Evolutionary conservation across 2,888 invertebrate species (phyloP).

Genomic region (Creontiades dilutus): DNA sequence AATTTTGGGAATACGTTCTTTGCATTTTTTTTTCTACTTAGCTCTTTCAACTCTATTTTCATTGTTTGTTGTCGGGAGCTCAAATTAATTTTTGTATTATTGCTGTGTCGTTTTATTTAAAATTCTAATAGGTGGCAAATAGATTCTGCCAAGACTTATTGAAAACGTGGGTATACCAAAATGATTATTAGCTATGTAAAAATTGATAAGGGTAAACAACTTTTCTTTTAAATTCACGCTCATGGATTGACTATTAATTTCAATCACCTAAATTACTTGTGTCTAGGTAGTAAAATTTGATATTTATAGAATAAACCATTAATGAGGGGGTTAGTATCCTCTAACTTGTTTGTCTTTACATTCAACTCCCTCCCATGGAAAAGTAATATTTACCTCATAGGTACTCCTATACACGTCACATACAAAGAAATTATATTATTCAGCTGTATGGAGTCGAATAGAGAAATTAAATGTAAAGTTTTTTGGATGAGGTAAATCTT

Average conservation of each 20-base stretch:
- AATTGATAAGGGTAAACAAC: constrained; percentile 22
- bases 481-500: too few relatives aligned
- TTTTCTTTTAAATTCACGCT: neutral
- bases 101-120: neutral
- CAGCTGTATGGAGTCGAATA: too few relatives aligned
- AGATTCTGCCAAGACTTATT: constrained; percentile 10
- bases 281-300: too few relatives aligned
- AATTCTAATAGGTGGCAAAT: neutral
- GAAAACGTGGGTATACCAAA: constrained; percentile 17
- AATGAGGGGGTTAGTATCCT: too few relatives aligned
- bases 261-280: neutral
- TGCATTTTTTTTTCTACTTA: neutral
- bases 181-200: neutral
- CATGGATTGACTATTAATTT: neutral
- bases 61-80: neutral
- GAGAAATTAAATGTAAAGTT: too few relatives aligned
- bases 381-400: too few relatives aligned
- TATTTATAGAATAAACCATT: too few relatives aligned
- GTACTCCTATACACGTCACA: too few relatives aligned
- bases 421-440: too few relatives aligned
- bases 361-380: too few relatives aligned
- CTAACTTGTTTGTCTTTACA: too few relatives aligned
- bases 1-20: neutral
- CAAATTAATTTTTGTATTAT: neutral
- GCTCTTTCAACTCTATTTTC: constrained; percentile 1